Evolutionary conservation across 2,113 vertebrate genomes (phyloP).

Genomic region (Bungarus multicinctus): DNA sequence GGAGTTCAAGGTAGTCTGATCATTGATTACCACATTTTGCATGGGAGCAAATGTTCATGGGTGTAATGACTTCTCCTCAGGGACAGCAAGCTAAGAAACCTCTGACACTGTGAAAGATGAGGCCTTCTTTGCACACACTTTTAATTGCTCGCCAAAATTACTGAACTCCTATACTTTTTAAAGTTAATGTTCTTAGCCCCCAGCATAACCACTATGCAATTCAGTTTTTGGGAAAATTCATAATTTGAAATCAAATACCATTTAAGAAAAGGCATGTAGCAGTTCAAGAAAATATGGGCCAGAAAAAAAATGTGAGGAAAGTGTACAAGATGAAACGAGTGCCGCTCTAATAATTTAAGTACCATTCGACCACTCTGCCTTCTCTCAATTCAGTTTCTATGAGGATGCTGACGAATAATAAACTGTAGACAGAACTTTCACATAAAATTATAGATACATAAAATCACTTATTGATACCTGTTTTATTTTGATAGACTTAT

Average conservation of each 20-base stretch:
- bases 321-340: not conserved
- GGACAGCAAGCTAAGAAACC: not conserved
- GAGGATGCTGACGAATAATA: not conserved
- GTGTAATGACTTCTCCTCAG: not conserved
- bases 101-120: not conserved
- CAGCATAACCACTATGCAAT: not conserved
- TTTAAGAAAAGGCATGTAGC: not conserved
- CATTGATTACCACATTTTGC: not conserved
- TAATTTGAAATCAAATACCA: not conserved
- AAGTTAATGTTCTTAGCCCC: not conserved
- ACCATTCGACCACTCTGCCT: not conserved
- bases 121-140: not conserved
- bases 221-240: not conserved
- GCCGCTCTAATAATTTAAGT: not conserved
- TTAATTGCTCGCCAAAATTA: not conserved
- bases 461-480: conserved; percentile 30
- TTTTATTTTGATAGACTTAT: conserved; percentile 39
- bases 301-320: not conserved
- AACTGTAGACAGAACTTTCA: not conserved
- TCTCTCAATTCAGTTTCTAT: not conserved
- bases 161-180: not conserved
- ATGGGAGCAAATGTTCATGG: not conserved
- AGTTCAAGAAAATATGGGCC: not conserved
- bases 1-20: not conserved
- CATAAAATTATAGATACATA: not conserved